phyloP scores from a whole-genome alignment of 2,113 vertebrate species.

The Prunella himalayana region DNA sequence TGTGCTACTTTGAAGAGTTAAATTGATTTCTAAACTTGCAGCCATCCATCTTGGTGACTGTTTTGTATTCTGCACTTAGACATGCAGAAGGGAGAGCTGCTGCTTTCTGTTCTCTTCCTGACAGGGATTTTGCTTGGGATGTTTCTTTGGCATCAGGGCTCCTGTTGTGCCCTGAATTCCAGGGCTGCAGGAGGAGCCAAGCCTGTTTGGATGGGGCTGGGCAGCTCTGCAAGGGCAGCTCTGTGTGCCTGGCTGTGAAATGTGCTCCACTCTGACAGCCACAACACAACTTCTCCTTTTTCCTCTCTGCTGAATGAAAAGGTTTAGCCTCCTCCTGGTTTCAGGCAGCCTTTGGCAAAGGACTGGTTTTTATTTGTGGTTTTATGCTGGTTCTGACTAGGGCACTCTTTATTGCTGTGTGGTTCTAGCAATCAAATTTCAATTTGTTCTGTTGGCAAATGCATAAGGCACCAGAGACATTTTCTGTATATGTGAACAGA shows the following conservation, averaged over 20 bases:
- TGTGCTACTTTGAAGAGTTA: background rate
- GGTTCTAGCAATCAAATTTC: constrained; percentile 14
- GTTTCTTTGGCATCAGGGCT: background rate
- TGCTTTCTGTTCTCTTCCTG: background rate
- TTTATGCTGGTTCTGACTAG: constrained; percentile 28
- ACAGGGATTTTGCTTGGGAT: accelerated
- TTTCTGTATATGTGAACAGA: background rate
- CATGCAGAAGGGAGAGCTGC: accelerated
- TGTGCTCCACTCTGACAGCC: background rate
- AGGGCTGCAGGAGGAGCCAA: background rate
- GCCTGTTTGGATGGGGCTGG: background rate
- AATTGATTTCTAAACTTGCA: background rate
- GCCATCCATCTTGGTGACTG: background rate
- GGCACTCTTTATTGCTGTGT: background rate
- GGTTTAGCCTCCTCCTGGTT: background rate
- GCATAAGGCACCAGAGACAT: background rate
- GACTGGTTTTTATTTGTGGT: constrained; percentile 18
- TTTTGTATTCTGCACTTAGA: background rate
- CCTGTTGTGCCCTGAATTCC: background rate
- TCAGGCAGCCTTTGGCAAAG: background rate
- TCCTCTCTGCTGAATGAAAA: background rate
- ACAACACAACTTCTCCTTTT: background rate
- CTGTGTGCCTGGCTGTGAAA: background rate
- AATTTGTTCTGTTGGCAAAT: constrained; percentile 25
- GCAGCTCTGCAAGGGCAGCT: background rate